Base-by-base conservation (phyloP, 2,113 vertebrate genomes). In the Cyprinus carpio region DNA sequence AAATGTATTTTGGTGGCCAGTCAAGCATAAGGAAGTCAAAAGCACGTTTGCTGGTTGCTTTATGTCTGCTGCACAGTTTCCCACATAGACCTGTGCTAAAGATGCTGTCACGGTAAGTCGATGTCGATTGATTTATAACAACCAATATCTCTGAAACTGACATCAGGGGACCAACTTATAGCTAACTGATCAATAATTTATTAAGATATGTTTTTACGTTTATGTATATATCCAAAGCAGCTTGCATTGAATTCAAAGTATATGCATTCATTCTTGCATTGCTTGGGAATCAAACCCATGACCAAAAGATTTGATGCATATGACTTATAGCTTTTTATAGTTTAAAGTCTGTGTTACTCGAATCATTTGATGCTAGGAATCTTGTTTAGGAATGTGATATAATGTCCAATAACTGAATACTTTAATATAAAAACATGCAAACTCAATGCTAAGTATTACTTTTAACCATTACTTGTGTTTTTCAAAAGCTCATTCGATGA, bases 61-160 rank as follows among this genome's bases (percentile, higher is more conserved):
- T 86, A 89, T 90, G 88, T 89, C 86, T 86, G 84, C 87, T 79
- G 82, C 85, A 82, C 81, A 84, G 65, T 89, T 80, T 85, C 87
- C 87, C 69, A 89, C 90, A 77, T 88, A 87, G 83, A 90, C 75
- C 79, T 85, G 46, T 77, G 56, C 81, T 86, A 90, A 91, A 87
- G 84, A 92, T 92, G 91, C 84, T 90, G 84, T 89, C 86, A 88
- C 85, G 91, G 91, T 92, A 89, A 92, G 91, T 84, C 64, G 81
- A 83, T 81, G 65, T 60, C 83, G 49, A 23, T 76, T 80, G n/a
- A 67, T 67, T 49, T 40, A 80, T 56, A 60, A 43, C 18, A 20
- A 31, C 40, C 11, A 16, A 60, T 71, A 49, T 80, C 54, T 62
- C 15, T 80, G 10, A 27, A 87, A 34, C 1, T 40, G 18, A 46